Conservation (phyloP, 2,113 vertebrate genomes). For the Alosa alosa region DNA sequence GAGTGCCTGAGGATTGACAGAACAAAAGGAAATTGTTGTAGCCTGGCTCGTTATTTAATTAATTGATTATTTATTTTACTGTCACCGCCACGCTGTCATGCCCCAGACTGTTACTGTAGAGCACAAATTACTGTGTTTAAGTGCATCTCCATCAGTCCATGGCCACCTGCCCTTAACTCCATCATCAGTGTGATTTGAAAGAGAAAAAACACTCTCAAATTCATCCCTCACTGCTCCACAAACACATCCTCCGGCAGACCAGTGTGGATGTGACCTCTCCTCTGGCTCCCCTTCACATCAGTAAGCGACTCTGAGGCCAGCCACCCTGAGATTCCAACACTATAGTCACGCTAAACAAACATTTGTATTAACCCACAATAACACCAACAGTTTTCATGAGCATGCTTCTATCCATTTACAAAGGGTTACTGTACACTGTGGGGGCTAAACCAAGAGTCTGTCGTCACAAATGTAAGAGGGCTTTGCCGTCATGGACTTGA, state of each 20-base stretch:
- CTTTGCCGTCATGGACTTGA: conserved; percentile 69
- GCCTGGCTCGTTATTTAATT: conserved; percentile 75
- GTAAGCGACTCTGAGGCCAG: neutral
- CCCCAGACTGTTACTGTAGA: conserved; percentile 66
- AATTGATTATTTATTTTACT: conserved; percentile 78
- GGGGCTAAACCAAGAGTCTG: conserved; percentile 60
- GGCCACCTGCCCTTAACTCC: conserved; percentile 64
- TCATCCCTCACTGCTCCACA: neutral
- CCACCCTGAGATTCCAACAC: neutral
- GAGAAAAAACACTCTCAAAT: conserved; percentile 34
- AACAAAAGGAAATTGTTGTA: conserved; percentile 73
- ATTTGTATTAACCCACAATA: neutral
- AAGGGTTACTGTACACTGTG: neutral
- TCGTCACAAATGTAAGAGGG: conserved; percentile 61
- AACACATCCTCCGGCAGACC: neutral
- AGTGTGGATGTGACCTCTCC: neutral
- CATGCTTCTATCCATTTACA: neutral
- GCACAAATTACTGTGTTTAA: conserved; percentile 65
- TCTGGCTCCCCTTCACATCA: neutral
- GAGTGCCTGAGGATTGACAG: conserved; percentile 67
- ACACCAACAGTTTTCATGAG: neutral
- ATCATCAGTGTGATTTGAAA: conserved; percentile 49
- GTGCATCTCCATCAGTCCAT: conserved; percentile 56
- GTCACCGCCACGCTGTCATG: conserved; percentile 64
- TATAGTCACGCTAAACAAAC: neutral